Percentiles rank a stretch among this genome's conserved stretches.
Evolutionary conservation across 1,140 invertebrate genomes (phyloP).

Genomic region (Drosophila aff.): DNA sequence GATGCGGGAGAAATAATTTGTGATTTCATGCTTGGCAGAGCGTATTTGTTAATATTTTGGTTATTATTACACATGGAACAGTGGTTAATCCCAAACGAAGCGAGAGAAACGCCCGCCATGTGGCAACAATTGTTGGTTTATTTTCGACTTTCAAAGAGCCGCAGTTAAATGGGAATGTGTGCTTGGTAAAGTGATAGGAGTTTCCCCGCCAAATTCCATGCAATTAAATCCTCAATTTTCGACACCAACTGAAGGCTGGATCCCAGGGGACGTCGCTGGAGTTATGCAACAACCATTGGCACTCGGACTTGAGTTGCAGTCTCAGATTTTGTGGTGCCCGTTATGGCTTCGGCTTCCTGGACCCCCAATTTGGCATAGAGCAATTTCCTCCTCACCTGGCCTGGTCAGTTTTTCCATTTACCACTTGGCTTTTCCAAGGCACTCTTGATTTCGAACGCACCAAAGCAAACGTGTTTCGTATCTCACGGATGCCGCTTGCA

Average conservation of each 20-base stretch:
- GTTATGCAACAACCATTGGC: constrained; percentile 55
- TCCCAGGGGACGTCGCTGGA: constrained; percentile 22
- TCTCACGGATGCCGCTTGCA: constrained; percentile 80
- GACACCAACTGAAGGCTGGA: constrained; percentile 9
- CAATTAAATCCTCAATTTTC: constrained; percentile 26
- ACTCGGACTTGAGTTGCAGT: constrained; percentile 49
- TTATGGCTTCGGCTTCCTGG: constrained; percentile 59
- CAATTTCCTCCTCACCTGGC: constrained; percentile 40
- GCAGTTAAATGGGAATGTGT: constrained; percentile 20
- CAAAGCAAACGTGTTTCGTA: constrained; percentile 71
- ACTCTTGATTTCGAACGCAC: constrained; percentile 72
- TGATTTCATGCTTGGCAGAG: constrained; percentile 80
- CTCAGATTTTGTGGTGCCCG: constrained; percentile 41
- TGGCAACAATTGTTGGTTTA: constrained; percentile 40
- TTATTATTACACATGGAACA: constrained; percentile 67
- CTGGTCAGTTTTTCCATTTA: constrained; percentile 58
- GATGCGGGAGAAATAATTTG: constrained; percentile 60
- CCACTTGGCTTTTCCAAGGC: constrained; percentile 39
- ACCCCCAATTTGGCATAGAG: constrained; percentile 54
- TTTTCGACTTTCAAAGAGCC: constrained; percentile 10
- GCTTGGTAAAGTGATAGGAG: constrained; percentile 20
- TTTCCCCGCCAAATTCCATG: constrained; percentile 19
- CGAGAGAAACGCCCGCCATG: constrained; percentile 52
- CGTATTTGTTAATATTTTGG: constrained; percentile 82
- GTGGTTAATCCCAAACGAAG: constrained; percentile 26